phyloP scores from a whole-genome alignment of 2,113 vertebrate species.

The Gobius niger region DNA sequence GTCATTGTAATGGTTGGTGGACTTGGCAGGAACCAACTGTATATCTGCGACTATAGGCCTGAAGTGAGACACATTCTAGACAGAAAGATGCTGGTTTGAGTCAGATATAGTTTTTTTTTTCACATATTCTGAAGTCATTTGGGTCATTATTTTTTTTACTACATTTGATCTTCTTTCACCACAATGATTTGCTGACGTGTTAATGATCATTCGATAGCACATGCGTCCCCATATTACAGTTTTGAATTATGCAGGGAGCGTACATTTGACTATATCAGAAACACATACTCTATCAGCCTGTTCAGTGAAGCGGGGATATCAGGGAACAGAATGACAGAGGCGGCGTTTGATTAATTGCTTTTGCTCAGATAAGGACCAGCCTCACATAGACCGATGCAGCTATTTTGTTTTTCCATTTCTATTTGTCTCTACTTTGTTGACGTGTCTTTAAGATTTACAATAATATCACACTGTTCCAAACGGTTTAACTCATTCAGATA shows the following conservation, averaged over 20 bases:
- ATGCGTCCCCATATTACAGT: neutral
- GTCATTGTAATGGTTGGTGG: no score
- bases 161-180: no score
- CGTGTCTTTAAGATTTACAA: neutral
- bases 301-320: conserved; percentile 22
- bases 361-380: conserved; percentile 4
- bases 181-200: no score
- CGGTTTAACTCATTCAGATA: neutral
- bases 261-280: neutral
- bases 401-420: neutral
- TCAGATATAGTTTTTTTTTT: no score
- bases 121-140: no score
- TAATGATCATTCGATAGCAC: no score
- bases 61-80: no score
- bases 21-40: no score
- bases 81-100: no score
- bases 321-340: neutral
- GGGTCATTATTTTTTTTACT: no score
- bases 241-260: conserved; percentile 5
- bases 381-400: conserved; percentile 1
- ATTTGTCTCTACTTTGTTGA: neutral
- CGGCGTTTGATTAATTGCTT: conserved; percentile 11
- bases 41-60: no score
- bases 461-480: neutral
- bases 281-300: conserved; percentile 6